A percentile compares a stretch with the other conserved stretches of the same genome.
These are phyloP conservation scores for Trochalopteron elliotii DNA, from an alignment of 2,113 vertebrate genomes.

Conservation along the genomic window DNA sequence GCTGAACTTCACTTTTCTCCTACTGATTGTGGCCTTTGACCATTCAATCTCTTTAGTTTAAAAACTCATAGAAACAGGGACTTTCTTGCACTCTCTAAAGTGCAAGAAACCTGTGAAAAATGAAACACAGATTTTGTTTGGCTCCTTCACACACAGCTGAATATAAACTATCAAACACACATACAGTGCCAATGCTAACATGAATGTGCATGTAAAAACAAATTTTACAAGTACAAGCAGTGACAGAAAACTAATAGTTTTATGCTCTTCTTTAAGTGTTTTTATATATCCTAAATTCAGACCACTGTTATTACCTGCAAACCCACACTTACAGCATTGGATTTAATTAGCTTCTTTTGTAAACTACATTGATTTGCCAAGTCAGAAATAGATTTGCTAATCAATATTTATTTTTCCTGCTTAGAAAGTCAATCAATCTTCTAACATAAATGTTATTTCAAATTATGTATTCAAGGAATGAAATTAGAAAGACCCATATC, in stretches of 20 bases:
- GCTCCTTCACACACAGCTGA: background rate
- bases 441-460: background rate
- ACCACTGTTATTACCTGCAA: background rate
- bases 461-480: background rate
- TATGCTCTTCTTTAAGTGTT: background rate
- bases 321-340: fast-evolving
- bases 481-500: background rate
- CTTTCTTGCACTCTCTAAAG: background rate
- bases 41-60: background rate
- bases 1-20: background rate
- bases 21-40: background rate
- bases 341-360: background rate
- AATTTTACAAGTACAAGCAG: background rate
- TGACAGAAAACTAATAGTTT: background rate
- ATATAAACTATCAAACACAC: background rate
- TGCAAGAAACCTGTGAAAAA: background rate
- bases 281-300: background rate
- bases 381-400: background rate
- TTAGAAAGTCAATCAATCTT: background rate
- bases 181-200: background rate
- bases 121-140: background rate
- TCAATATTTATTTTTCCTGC: background rate
- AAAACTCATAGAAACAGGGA: background rate
- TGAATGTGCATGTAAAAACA: background rate
- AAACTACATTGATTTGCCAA: background rate